phyloP scores from a whole-genome alignment of 1,140 invertebrate species.

The Drosophila leontia region DNA sequence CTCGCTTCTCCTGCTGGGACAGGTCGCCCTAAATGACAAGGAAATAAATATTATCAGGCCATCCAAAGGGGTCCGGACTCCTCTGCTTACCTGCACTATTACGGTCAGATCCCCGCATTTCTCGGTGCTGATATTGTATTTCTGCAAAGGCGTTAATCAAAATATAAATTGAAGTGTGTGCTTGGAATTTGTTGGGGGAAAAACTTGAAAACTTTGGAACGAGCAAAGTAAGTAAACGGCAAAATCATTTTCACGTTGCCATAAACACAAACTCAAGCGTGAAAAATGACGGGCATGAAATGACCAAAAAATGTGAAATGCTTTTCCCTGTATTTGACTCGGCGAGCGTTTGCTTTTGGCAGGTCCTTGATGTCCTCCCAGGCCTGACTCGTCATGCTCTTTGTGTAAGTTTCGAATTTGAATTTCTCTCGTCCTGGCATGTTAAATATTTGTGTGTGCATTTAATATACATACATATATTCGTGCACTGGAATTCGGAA shows the following conservation, averaged over 20 bases:
- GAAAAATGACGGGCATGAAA: conserved; percentile 76
- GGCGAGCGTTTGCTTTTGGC: conserved; percentile 34
- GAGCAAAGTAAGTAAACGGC: conserved; percentile 43
- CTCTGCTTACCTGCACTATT: conserved; percentile 88
- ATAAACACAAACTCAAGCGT: conserved; percentile 74
- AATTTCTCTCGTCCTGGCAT: conserved; percentile 24
- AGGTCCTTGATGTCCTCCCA: conserved; percentile 43
- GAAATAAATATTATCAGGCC: conserved; percentile 4
- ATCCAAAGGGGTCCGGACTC: neutral
- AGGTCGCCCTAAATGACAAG: conserved; percentile 89
- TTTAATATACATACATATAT: conserved; percentile 22
- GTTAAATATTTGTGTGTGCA: conserved; percentile 40
- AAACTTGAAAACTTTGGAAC: conserved; percentile 31
- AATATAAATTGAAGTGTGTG: conserved; percentile 43
- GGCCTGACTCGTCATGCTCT: conserved; percentile 12
- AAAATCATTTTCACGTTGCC: conserved; percentile 67
- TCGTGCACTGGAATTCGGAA: conserved; percentile 28
- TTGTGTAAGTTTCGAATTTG: conserved; percentile 32
- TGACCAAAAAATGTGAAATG: conserved; percentile 73
- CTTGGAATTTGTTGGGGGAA: conserved; percentile 24
- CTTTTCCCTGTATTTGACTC: conserved; percentile 32
- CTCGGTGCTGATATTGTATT: conserved; percentile 90
- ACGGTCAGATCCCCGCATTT: conserved; percentile 89
- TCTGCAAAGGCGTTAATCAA: conserved; percentile 85
- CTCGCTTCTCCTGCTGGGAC: conserved; percentile 91